Evolutionary conservation across 2,888 invertebrate genomes (phyloP).

Genomic region (Yponomeuta cagnagella): DNA sequence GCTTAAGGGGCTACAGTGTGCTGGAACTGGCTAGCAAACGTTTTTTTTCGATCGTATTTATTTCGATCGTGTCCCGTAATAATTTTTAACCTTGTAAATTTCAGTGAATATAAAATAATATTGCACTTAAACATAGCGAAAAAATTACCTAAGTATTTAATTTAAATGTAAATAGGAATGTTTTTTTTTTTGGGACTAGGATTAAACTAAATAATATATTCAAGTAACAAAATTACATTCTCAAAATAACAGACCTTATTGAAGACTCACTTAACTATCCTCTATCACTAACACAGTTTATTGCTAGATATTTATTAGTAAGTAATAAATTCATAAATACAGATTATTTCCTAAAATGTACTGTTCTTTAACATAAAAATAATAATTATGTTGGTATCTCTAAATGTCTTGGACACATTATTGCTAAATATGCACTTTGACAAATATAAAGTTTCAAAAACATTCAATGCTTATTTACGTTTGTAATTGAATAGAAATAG

Average conservation of each 20-base stretch:
- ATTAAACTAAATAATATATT: background rate
- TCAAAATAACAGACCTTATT: slow-evolving; percentile 21
- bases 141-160: background rate
- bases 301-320: slow-evolving; percentile 54
- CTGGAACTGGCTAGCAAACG: too few species aligned
- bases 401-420: slow-evolving; percentile 11
- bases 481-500: background rate
- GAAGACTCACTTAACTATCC: background rate
- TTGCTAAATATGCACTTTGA: slow-evolving; percentile 6
- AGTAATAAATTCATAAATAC: slow-evolving; percentile 65
- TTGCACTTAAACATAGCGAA: background rate
- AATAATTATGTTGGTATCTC: background rate
- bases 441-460: background rate
- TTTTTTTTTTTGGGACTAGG: background rate
- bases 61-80: too few species aligned
- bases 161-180: background rate
- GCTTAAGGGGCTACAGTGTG: too few species aligned
- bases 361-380: background rate
- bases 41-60: too few species aligned
- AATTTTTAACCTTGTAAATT: slow-evolving; percentile 1
- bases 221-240: slow-evolving; percentile 9
- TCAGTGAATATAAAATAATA: background rate
- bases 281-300: slow-evolving; percentile 64
- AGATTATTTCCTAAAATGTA: slow-evolving; percentile 24
- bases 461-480: slow-evolving; percentile 1